Percentiles rank a stretch among this genome's conserved stretches.
phyloP scores from a whole-genome alignment of 2,888 invertebrate species.

The Cryptocephalus moraei region DNA sequence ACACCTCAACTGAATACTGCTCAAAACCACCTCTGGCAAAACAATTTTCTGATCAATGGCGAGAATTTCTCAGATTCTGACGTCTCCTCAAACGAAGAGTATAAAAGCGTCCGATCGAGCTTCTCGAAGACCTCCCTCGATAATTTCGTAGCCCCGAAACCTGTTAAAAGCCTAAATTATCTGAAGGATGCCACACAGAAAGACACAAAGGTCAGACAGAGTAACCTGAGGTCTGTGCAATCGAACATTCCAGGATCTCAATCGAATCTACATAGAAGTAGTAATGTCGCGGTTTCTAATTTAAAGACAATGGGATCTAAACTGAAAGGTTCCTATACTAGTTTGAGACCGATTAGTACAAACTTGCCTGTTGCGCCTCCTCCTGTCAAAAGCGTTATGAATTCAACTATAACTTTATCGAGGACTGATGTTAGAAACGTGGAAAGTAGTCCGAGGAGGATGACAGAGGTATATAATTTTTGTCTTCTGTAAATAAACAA shows the following conservation, averaged over 20 bases:
- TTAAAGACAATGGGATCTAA: slow-evolving; percentile 27
- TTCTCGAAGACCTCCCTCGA: slow-evolving; percentile 22
- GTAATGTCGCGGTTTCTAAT: slow-evolving; percentile 15
- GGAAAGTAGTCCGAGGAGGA: slow-evolving; percentile 12
- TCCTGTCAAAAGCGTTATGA: slow-evolving; percentile 12
- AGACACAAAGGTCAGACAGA: slow-evolving; percentile 12
- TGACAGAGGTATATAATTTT: slow-evolving; percentile 11
- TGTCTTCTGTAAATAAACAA: too few species aligned
- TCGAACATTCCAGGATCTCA: slow-evolving; percentile 15
- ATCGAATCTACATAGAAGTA: slow-evolving; percentile 7
- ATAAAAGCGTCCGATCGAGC: slow-evolving; percentile 23
- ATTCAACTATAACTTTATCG: slow-evolving; percentile 6
- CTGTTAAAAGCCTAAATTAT: slow-evolving; percentile 18
- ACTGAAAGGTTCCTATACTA: slow-evolving; percentile 33
- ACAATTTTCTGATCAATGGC: slow-evolving; percentile 22
- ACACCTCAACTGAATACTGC: slow-evolving; percentile 28
- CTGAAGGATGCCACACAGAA: slow-evolving; percentile 3
- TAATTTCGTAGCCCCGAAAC: slow-evolving; percentile 13
- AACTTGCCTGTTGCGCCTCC: slow-evolving; percentile 29
- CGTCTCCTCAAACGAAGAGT: slow-evolving; percentile 30
- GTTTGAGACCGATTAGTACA: slow-evolving; percentile 27
- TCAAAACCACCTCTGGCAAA: slow-evolving; percentile 18
- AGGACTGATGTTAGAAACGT: slow-evolving; percentile 4
- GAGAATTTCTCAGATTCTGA: slow-evolving; percentile 32
- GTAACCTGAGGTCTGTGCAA: slow-evolving; percentile 13